phyloP scores from a whole-genome alignment of 2,113 vertebrate species.

The Rhabdornis inornatus region DNA sequence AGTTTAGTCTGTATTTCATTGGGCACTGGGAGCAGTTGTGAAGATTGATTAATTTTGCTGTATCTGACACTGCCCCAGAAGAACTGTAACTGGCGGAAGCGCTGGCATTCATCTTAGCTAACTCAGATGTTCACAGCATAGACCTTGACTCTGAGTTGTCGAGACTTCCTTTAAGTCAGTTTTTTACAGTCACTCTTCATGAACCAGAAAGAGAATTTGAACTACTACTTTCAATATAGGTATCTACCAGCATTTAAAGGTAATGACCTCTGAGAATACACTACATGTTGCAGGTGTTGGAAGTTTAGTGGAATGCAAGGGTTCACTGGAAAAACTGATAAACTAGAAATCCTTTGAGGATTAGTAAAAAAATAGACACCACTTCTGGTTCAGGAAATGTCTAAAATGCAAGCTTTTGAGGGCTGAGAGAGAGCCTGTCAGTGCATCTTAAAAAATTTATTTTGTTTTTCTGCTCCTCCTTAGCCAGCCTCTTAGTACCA shows the following conservation, averaged over 20 bases:
- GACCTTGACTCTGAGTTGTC: neutral
- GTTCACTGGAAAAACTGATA: neutral
- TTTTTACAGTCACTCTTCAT: neutral
- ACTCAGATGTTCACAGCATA: slow-evolving; percentile 1
- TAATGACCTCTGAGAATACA: neutral
- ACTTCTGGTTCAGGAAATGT: neutral
- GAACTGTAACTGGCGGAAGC: neutral
- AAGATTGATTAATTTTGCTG: slow-evolving; percentile 10
- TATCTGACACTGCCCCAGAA: neutral
- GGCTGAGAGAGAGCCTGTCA: neutral
- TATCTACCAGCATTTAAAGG: neutral
- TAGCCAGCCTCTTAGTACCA: neutral
- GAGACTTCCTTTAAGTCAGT: neutral
- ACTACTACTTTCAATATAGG: neutral
- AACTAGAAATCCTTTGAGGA: neutral
- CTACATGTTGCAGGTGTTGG: neutral
- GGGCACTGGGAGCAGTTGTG: neutral
- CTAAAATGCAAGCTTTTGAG: neutral
- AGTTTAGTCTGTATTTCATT: neutral
- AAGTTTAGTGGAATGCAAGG: neutral
- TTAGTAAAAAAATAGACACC: neutral
- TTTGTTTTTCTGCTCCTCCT: neutral
- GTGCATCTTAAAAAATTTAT: neutral
- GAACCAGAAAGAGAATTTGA: slow-evolving; percentile 16
- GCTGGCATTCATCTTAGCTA: neutral